Percentiles rank a stretch among this genome's conserved stretches.
Conservation (phyloP, 2,888 invertebrate genomes). For the Hecatera dysodea region DNA sequence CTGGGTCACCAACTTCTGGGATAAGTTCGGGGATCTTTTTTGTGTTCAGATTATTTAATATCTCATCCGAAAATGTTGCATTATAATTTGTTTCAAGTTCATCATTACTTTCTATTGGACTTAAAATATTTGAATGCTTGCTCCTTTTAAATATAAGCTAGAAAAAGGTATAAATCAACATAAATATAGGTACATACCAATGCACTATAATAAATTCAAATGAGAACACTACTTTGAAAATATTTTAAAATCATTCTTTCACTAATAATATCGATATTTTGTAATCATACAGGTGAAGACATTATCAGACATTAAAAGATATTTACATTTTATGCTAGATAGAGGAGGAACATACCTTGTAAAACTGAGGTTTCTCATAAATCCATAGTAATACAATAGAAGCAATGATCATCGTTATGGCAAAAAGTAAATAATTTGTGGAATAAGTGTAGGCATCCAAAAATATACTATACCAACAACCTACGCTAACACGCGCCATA, state of each 20-base stretch:
- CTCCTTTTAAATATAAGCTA: slow-evolving; percentile 81
- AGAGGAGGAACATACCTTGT: slow-evolving; percentile 74
- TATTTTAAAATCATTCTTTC: too few relatives aligned
- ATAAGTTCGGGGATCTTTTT: slow-evolving; percentile 39
- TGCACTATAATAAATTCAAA: too few relatives aligned
- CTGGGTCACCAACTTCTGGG: slow-evolving; percentile 22
- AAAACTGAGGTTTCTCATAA: slow-evolving; percentile 80
- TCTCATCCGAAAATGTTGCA: slow-evolving; percentile 40
- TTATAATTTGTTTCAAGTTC: slow-evolving; percentile 59
- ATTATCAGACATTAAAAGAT: too few relatives aligned
- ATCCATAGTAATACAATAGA: slow-evolving; percentile 79
- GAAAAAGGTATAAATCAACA: slow-evolving; percentile 54
- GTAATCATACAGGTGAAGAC: too few relatives aligned
- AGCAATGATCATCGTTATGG: slow-evolving; percentile 73
- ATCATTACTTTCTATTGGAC: slow-evolving; percentile 70
- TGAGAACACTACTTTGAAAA: too few relatives aligned
- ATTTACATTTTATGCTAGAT: background rate
- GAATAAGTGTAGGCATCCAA: slow-evolving; percentile 80
- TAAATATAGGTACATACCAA: too few relatives aligned
- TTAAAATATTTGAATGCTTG: slow-evolving; percentile 76
- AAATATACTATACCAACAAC: slow-evolving; percentile 77
- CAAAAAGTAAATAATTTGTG: slow-evolving; percentile 79
- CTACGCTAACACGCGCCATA: slow-evolving; percentile 51
- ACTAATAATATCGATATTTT: too few relatives aligned
- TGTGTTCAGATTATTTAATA: slow-evolving; percentile 37